phyloP scores from a whole-genome alignment of 2,888 invertebrate genomes.

The Agrotis exclamationis region DNA sequence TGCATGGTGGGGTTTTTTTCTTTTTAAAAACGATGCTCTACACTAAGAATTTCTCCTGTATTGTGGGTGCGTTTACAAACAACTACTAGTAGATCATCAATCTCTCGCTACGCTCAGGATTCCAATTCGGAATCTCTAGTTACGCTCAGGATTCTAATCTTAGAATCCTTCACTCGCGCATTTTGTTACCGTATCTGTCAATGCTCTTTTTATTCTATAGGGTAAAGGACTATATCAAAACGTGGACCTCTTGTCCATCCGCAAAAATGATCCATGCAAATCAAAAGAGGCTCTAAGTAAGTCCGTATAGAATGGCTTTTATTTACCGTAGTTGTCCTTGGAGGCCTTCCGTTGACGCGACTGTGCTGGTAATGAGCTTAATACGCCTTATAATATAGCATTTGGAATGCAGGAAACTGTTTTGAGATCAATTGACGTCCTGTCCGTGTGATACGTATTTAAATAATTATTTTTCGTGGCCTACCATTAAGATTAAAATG shows the following conservation, averaged over 20 bases:
- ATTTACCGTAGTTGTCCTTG: slow-evolving; percentile 36
- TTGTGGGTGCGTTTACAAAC: too few species aligned
- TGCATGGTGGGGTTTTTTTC: too few species aligned
- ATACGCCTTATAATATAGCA: slow-evolving; percentile 1
- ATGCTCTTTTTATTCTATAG: not conserved
- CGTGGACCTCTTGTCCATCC: not conserved
- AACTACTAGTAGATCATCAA: too few species aligned
- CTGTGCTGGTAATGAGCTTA: slow-evolving; percentile 21
- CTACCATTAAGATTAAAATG: not conserved
- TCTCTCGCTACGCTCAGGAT: too few species aligned
- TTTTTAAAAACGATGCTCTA: too few species aligned
- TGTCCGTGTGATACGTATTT: not conserved
- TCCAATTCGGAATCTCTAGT: too few species aligned
- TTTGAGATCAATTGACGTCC: not conserved
- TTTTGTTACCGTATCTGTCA: not conserved
- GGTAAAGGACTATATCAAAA: not conserved
- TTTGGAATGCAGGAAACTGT: slow-evolving; percentile 23
- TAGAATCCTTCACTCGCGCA: too few species aligned
- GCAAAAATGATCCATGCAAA: not conserved
- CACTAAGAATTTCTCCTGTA: too few species aligned
- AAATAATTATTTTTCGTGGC: not conserved
- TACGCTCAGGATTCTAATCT: too few species aligned
- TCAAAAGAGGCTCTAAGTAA: not conserved
- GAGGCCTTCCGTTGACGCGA: slow-evolving; percentile 42
- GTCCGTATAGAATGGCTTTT: slow-evolving; percentile 4